Conservation (phyloP, 2,113 vertebrate species). For the Octodon degus region DNA sequence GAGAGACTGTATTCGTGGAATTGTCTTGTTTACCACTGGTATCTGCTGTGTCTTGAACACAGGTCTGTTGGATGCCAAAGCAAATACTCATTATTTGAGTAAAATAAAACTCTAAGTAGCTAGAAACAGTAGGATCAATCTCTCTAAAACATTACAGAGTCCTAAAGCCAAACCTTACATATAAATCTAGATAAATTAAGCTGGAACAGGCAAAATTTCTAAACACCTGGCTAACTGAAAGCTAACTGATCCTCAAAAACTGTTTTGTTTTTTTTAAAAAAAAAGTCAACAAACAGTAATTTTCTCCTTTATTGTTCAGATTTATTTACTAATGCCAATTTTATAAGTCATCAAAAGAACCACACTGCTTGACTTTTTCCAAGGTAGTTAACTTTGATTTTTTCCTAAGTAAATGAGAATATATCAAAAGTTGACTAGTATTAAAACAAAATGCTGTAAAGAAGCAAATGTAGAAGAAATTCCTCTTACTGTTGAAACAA, state of each 20-base stretch:
- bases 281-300: conserved; percentile 19
- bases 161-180: conserved; percentile 26
- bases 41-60: neutral
- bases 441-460: conserved; percentile 17
- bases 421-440: conserved; percentile 8
- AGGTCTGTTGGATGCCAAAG: neutral
- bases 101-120: neutral
- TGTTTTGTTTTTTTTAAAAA: neutral
- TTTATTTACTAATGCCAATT: conserved; percentile 59
- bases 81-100: neutral
- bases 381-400: neutral
- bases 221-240: conserved; percentile 52
- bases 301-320: neutral
- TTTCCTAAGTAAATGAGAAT: conserved; percentile 45
- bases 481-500: neutral
- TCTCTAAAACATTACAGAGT: neutral
- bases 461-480: conserved; percentile 45
- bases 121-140: neutral
- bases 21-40: neutral
- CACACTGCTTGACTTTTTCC: conserved; percentile 27
- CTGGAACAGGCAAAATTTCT: neutral
- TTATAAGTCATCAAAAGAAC: conserved; percentile 54
- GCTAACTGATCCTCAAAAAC: conserved; percentile 37
- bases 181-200: conserved; percentile 65
- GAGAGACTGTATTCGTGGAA: neutral